Percentiles rank a stretch among this genome's conserved stretches.
Conservation (phyloP, 2,113 vertebrate species). For the Hemibates koningsi region DNA sequence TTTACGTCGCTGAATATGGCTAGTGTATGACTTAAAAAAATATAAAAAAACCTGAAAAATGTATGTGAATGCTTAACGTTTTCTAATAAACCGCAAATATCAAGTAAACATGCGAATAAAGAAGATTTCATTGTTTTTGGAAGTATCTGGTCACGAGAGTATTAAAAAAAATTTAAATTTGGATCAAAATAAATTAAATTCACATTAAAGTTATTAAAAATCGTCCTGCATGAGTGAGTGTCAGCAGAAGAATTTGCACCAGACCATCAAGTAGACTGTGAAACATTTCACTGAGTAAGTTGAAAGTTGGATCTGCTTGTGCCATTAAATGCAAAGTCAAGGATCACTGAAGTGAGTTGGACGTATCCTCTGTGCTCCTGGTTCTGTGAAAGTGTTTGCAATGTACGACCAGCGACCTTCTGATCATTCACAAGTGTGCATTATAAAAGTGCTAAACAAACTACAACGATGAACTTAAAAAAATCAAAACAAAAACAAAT, state of each 20-base stretch:
- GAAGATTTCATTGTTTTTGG: background rate
- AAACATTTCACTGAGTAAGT: background rate
- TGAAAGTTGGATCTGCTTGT: background rate
- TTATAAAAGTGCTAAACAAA: background rate
- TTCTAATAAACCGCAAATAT: background rate
- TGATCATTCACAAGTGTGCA: background rate
- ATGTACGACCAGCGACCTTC: background rate
- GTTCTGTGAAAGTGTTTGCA: background rate
- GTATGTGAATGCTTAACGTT: background rate
- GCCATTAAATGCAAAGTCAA: background rate
- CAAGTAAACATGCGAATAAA: background rate
- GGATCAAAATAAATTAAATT: background rate
- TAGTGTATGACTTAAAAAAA: background rate
- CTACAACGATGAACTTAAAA: background rate
- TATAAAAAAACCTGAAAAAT: background rate
- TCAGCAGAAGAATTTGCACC: background rate
- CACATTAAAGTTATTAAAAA: background rate
- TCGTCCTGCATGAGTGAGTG: background rate
- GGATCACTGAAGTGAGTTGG: background rate
- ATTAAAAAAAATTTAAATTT: rapidly evolving
- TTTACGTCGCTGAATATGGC: background rate
- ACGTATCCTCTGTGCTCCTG: background rate
- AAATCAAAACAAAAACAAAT: background rate
- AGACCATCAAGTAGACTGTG: background rate
- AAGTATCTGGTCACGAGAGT: background rate